A percentile compares a stretch with the other conserved stretches of the same genome.
Evolutionary conservation across 1,140 invertebrate species (phyloP).

Genomic region (Drosophila hydei): DNA sequence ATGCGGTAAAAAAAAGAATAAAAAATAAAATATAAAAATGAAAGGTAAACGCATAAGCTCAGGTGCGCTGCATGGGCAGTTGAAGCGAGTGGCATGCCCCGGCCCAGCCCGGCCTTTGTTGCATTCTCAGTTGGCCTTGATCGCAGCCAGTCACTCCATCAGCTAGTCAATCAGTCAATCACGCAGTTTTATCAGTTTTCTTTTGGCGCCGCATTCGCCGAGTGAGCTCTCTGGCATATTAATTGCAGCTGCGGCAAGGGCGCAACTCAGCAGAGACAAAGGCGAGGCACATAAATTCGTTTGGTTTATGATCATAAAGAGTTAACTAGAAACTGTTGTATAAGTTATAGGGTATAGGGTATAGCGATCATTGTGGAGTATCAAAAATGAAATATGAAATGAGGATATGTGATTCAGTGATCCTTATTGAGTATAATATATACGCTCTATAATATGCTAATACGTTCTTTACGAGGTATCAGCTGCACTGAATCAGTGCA

Average conservation of each 20-base stretch:
- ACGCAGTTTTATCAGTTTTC: conserved; percentile 21
- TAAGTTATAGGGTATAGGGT: not conserved
- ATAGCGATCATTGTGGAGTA: too few relatives aligned
- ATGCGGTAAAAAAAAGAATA: conserved; percentile 21
- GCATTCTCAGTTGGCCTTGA: conserved; percentile 35
- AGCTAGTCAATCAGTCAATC: conserved; percentile 5
- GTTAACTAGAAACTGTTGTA: conserved; percentile 1
- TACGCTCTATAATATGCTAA: too few relatives aligned
- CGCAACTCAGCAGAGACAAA: conserved; percentile 8
- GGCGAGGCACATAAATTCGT: not conserved
- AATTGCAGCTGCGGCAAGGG: conserved; percentile 38
- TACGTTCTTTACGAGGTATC: too few relatives aligned
- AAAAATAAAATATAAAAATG: not conserved
- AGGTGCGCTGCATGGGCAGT: conserved; percentile 26
- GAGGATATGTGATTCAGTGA: too few relatives aligned
- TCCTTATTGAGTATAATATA: too few relatives aligned
- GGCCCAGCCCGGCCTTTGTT: conserved; percentile 5
- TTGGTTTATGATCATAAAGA: not conserved
- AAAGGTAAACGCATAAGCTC: conserved; percentile 26
- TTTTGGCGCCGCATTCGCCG: conserved; percentile 7
- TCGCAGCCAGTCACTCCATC: conserved; percentile 19
- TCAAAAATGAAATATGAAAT: too few relatives aligned
- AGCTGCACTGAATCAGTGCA: too few relatives aligned
- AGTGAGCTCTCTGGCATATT: conserved; percentile 51
- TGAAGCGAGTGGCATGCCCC: conserved; percentile 8